These are phyloP conservation scores for Pocillopora grandis DNA, from an alignment of 92 coral and sea anemone genomes.

Conservation along the genomic window DNA sequence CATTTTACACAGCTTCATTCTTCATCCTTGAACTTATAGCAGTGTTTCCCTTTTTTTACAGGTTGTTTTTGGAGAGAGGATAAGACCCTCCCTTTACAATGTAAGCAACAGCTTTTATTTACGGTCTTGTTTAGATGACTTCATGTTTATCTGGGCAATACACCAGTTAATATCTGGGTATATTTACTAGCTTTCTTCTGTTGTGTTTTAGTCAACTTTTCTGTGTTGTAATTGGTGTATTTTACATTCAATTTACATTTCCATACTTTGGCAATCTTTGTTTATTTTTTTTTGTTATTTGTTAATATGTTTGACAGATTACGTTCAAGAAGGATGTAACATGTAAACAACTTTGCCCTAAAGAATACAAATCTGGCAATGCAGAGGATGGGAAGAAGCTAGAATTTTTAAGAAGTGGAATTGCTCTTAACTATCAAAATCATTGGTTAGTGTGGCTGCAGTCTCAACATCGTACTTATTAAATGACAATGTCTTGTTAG, in stretches of 20 bases:
- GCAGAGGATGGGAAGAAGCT: conserved; percentile 64
- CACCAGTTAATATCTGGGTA: neutral
- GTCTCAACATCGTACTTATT: neutral
- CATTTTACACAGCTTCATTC: neutral
- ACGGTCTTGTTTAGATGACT: neutral
- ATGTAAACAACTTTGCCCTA: conserved; percentile 65
- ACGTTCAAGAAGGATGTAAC: conserved; percentile 34
- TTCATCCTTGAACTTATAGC: neutral
- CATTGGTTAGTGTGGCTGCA: conserved; percentile 72
- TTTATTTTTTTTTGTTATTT: neutral
- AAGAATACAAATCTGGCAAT: conserved; percentile 56
- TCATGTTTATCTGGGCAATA: neutral
- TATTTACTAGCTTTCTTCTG: neutral
- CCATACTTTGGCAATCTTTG: too few relatives aligned
- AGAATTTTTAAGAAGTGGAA: conserved; percentile 82
- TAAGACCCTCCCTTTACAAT: conserved; percentile 84
- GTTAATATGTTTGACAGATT: conserved; percentile 34
- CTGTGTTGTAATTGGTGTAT: too few relatives aligned
- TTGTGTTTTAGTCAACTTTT: too few relatives aligned
- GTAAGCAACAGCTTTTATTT: conserved; percentile 48
- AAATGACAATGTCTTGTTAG: neutral
- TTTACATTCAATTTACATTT: too few relatives aligned
- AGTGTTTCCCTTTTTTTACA: conserved; percentile 27
- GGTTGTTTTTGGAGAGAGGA: conserved; percentile 99
- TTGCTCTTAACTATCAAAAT: conserved; percentile 92